Conservation (phyloP, 1,140 invertebrate genomes). For the Ditylenchus dipsaci region DNA sequence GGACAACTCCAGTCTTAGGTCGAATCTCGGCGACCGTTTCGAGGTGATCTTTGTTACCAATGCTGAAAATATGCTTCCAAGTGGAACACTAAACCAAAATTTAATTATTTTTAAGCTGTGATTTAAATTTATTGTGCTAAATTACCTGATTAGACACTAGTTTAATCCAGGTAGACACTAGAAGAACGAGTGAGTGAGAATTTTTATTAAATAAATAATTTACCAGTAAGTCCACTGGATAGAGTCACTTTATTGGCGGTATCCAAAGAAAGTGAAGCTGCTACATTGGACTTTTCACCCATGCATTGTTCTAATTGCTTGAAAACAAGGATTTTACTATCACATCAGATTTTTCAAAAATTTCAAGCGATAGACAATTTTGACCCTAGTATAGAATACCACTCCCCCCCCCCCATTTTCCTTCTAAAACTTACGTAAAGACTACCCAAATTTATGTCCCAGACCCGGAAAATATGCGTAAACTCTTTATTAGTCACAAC, state of each 20-base stretch:
- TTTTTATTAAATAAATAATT: neutral
- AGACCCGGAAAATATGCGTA: too few relatives aligned
- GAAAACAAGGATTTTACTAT: conserved; percentile 12
- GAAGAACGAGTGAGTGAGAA: neutral
- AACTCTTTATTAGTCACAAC: too few relatives aligned
- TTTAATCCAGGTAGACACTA: conserved; percentile 4
- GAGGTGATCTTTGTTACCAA: neutral
- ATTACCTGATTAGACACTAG: neutral
- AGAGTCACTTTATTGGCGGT: neutral
- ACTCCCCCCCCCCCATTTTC: too few relatives aligned
- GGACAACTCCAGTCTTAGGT: neutral
- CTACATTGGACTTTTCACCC: neutral
- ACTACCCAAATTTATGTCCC: too few relatives aligned
- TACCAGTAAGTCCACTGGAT: conserved; percentile 3
- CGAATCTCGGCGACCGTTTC: neutral
- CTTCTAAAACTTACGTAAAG: too few relatives aligned
- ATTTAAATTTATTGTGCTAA: neutral
- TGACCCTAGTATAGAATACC: too few relatives aligned
- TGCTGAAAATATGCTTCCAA: neutral
- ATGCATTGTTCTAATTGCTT: neutral
- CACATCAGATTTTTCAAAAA: too few relatives aligned
- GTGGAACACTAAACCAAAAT: neutral
- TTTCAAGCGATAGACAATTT: too few relatives aligned
- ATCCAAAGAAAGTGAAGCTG: neutral
- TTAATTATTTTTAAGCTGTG: neutral